phyloP scores from a whole-genome alignment of 2,113 vertebrate genomes.

The Myodes glareolus region DNA sequence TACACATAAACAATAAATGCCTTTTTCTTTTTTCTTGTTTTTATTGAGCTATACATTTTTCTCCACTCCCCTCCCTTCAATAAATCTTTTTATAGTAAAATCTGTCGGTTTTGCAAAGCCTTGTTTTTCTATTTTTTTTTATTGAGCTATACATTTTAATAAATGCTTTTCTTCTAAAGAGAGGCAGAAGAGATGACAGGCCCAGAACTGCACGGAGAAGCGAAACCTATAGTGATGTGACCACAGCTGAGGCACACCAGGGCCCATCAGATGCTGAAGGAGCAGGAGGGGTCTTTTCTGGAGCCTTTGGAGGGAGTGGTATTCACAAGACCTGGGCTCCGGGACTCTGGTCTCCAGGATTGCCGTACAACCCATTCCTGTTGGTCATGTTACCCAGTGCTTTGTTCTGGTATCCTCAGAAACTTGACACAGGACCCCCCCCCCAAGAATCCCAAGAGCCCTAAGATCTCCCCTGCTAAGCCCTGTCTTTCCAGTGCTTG shows the following conservation, averaged over 20 bases:
- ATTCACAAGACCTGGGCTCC: not conserved
- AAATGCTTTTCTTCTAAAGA: not conserved
- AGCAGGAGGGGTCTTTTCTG: fast-evolving
- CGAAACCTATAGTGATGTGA: fast-evolving
- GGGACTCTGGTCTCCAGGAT: not conserved
- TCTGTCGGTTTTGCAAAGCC: too few relatives aligned
- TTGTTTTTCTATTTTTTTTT: too few relatives aligned
- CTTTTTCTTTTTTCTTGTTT: not conserved
- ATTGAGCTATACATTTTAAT: not conserved
- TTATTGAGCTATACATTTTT: too few relatives aligned
- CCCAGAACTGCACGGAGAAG: not conserved
- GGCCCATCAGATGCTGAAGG: not conserved
- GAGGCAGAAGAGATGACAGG: not conserved
- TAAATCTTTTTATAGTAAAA: too few relatives aligned
- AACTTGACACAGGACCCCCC: fast-evolving
- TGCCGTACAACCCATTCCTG: not conserved
- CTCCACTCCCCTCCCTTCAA: too few relatives aligned
- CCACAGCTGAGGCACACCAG: fast-evolving
- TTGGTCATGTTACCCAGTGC: fast-evolving
- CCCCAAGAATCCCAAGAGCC: too few relatives aligned
- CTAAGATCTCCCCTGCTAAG: fast-evolving
- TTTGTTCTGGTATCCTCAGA: not conserved
- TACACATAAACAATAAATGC: not conserved
- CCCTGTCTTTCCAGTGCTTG: fast-evolving
- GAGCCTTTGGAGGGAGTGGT: not conserved